phyloP scores from a whole-genome alignment of 2,113 vertebrate species.

The Lipophrys pholis region DNA sequence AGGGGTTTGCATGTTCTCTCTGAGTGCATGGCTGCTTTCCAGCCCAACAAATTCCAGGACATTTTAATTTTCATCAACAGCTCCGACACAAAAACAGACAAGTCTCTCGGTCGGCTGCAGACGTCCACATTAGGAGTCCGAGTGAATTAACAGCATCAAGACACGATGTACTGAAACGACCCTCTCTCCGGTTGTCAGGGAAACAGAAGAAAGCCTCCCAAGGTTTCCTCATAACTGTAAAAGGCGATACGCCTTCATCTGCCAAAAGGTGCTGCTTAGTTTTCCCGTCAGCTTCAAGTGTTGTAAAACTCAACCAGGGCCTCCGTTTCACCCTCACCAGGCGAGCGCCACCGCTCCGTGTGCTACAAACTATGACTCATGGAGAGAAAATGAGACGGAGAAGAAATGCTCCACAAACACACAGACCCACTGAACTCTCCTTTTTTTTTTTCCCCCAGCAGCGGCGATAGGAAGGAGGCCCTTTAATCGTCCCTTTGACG shows the following conservation, averaged over 20 bases:
- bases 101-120: not conserved
- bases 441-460: not conserved
- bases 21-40: too few relatives aligned
- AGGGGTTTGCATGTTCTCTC: too few relatives aligned
- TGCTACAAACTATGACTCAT: conserved; percentile 66
- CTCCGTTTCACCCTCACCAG: conserved; percentile 13
- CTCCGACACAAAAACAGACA: too few relatives aligned
- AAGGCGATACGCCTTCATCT: conserved; percentile 24
- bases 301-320: conserved; percentile 3
- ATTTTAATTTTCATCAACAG: too few relatives aligned
- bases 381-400: conserved; percentile 10
- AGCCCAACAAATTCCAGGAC: too few relatives aligned
- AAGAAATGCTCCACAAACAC: conserved; percentile 61
- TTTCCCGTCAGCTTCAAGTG: not conserved
- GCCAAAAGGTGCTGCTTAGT: not conserved
- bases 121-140: not conserved
- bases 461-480: not conserved
- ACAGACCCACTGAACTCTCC: conserved; percentile 53
- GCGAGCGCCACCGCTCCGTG: too few relatives aligned
- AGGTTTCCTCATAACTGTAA: conserved; percentile 63
- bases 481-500: not conserved
- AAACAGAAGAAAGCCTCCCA: conserved; percentile 61
- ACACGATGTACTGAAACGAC: conserved; percentile 47
- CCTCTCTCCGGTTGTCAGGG: conserved; percentile 68
- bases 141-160: not conserved